Conservation (phyloP, 2,888 invertebrate genomes). For the Palloptera scutellata region DNA sequence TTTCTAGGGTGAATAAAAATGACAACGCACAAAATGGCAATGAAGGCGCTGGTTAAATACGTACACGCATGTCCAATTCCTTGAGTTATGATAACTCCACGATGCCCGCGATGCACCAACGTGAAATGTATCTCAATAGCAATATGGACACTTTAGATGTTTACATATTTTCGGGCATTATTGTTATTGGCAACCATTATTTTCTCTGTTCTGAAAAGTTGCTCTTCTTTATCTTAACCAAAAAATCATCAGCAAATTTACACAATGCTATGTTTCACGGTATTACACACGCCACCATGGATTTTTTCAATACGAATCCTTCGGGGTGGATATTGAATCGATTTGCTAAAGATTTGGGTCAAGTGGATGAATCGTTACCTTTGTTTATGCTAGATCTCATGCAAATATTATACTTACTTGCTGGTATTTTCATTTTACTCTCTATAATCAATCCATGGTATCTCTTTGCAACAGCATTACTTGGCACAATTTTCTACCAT, state of each 20-base stretch:
- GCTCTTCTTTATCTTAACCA: slow-evolving; percentile 68
- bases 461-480: slow-evolving; percentile 73
- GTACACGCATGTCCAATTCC: too few relatives aligned
- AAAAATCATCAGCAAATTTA: slow-evolving; percentile 78
- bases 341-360: slow-evolving; percentile 86
- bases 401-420: slow-evolving; percentile 79
- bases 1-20: slow-evolving; percentile 56
- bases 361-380: slow-evolving; percentile 65
- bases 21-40: slow-evolving; percentile 28
- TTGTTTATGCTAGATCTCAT: slow-evolving; percentile 63
- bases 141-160: slow-evolving; percentile 57
- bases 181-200: slow-evolving; percentile 62
- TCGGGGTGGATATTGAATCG: slow-evolving; percentile 84
- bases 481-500: slow-evolving; percentile 76
- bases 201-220: slow-evolving; percentile 60
- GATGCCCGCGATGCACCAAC: too few relatives aligned
- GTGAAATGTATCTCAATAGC: slow-evolving; percentile 11
- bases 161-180: slow-evolving; percentile 66
- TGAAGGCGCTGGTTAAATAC: neutral
- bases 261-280: slow-evolving; percentile 85
- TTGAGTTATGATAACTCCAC: too few relatives aligned
- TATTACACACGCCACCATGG: slow-evolving; percentile 82
- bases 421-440: slow-evolving; percentile 82
- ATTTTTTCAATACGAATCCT: slow-evolving; percentile 89
- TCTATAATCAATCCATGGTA: slow-evolving; percentile 78